Evolutionary conservation across 2,888 invertebrate genomes (phyloP), one percentile per base, ranked within the genome.

Genomic region (Tetragonula carbonaria): DNA sequence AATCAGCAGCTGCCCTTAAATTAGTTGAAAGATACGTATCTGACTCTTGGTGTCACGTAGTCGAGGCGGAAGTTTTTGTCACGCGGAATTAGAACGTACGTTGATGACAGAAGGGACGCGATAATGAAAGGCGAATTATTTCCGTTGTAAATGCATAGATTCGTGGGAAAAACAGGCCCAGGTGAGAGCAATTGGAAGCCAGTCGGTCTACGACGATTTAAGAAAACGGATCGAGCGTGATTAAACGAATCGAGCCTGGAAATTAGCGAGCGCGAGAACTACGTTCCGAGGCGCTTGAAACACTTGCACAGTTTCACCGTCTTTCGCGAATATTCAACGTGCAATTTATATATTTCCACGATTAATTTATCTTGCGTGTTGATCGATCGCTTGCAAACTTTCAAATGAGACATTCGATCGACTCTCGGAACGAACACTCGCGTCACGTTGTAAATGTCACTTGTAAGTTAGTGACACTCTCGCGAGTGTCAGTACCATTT

Each of bases 41-140:
- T n/a, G 57, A 5, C 13, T n/a, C 5, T n/a, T n/a, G n/a, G 5
- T 59, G 57, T 59, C 57, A 59, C 57, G 57, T n/a, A 59, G 57
- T 59, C 14, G 5, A 59, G 57, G 45, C 45, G 45, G 2, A n/a
- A n/a, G 57, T 59, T 59, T 59, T 59, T 59, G 57, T 14, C 5
- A 23, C n/a, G 57, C 5, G n/a, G 57, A 59, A 59, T 59, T 59
- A 59, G 57, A 59, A n/a, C 57, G n/a, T 59, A n/a, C 57, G 14
- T 5, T n/a, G 14, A 5, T 59, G 57, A 59, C 13, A n/a, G 57
- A n/a, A 45, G 13, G n/a, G n/a, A 59, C n/a, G 57, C 23, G 57
- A 59, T 59, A 59, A 59, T n/a, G 57, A 59, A 59, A 59, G n/a
- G 57, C n/a, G n/a, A 59, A 59, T 59, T 59, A n/a, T 59, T 59